Conservation (phyloP, 2,113 vertebrate genomes). For the Chaenocephalus aceratus region DNA sequence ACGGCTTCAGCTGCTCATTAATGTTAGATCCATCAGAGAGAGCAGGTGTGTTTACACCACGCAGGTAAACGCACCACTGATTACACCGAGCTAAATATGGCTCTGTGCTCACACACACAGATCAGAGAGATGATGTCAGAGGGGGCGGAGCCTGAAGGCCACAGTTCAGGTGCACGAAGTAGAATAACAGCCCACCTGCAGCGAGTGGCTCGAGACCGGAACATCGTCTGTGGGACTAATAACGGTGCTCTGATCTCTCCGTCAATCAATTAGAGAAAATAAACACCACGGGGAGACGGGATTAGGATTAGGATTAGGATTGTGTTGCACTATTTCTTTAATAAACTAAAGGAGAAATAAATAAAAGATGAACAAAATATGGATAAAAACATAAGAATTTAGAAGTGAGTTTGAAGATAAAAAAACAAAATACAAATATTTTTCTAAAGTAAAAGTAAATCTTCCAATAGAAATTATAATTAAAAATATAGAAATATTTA, state of each 20-base stretch:
- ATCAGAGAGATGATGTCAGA: conserved; percentile 82
- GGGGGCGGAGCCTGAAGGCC: conserved; percentile 69
- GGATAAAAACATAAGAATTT: no score
- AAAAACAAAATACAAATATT: no score
- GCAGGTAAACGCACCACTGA: conserved; percentile 75
- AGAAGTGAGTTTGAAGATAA: no score
- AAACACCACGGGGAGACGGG: not conserved
- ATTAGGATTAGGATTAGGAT: no score
- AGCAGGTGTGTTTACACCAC: conserved; percentile 77
- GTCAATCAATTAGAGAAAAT: not conserved
- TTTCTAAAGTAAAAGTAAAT: no score
- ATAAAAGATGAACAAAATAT: no score
- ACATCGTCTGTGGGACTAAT: no score
- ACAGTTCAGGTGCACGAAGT: conserved; percentile 65
- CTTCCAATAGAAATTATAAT: no score
- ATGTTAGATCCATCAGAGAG: conserved; percentile 61
- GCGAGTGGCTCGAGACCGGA: not conserved
- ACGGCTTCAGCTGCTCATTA: conserved; percentile 66
- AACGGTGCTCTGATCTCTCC: no score
- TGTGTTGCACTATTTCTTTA: no score
- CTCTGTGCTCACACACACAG: conserved; percentile 80
- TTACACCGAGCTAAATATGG: conserved; percentile 83
- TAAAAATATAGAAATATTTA: no score
- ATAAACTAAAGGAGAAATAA: no score
- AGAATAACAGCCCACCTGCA: not conserved